phyloP scores from a whole-genome alignment of 1,140 invertebrate genomes.

The Gryllus bimaculatus region DNA sequence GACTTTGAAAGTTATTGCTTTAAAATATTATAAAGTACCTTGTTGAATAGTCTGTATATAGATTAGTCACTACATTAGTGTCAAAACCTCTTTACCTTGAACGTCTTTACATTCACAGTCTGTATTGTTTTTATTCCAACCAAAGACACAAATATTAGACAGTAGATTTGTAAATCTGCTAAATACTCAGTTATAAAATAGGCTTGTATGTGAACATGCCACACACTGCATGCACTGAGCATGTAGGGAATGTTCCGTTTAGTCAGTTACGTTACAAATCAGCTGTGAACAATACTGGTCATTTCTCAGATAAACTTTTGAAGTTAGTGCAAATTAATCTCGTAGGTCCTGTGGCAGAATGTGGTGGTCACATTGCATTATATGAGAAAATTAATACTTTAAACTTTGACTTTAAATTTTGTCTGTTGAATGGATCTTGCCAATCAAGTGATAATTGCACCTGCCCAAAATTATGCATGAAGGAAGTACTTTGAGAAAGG shows the following conservation, averaged over 20 bases:
- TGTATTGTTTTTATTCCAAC: slow-evolving; percentile 5
- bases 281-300: slow-evolving; percentile 3
- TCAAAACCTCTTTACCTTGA: neutral
- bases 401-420: too few species aligned
- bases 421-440: too few species aligned
- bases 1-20: neutral
- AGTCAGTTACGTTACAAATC: neutral
- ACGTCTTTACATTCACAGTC: neutral
- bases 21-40: neutral
- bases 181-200: neutral
- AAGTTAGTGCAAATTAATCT: neutral
- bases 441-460: too few species aligned
- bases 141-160: neutral
- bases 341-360: neutral
- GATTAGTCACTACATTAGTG: neutral
- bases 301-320: neutral
- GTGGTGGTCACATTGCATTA: too few species aligned
- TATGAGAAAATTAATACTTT: too few species aligned
- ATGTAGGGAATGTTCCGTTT: neutral
- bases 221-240: neutral
- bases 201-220: neutral
- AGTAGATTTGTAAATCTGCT: neutral
- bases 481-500: too few species aligned
- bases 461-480: too few species aligned
- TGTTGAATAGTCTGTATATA: slow-evolving; percentile 5